Evolutionary conservation across 2,888 invertebrate genomes (phyloP).

Genomic region (Colostygia pectinataria): DNA sequence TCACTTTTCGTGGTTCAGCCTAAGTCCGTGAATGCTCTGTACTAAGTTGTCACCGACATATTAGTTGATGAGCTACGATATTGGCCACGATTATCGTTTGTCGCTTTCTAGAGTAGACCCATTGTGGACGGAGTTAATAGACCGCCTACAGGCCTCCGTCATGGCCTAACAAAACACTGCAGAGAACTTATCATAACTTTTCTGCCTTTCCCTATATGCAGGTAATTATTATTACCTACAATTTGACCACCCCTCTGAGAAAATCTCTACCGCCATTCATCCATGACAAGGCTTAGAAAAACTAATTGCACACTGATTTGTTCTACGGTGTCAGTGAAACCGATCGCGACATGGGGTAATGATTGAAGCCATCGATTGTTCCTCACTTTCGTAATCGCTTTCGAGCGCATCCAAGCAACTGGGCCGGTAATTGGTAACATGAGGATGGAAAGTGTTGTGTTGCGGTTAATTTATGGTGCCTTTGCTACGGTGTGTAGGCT

Average conservation of each 20-base stretch:
- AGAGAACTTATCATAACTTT: too few relatives aligned
- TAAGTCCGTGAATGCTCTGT: too few relatives aligned
- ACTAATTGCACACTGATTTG: slow-evolving; percentile 21
- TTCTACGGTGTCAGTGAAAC: slow-evolving; percentile 19
- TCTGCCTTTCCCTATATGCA: too few relatives aligned
- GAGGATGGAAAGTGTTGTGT: slow-evolving; percentile 20
- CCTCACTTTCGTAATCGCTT: slow-evolving; percentile 24
- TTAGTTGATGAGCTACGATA: too few relatives aligned
- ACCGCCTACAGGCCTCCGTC: too few relatives aligned
- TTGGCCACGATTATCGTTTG: too few relatives aligned
- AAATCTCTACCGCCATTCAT: slow-evolving; percentile 7
- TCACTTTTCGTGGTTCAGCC: too few relatives aligned
- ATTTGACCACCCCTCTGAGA: slow-evolving; percentile 10
- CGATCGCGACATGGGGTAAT: slow-evolving; percentile 15
- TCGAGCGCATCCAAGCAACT: slow-evolving; percentile 19
- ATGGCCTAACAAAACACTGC: background rate
- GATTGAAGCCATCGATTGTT: slow-evolving; percentile 13
- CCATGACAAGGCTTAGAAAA: slow-evolving; percentile 17
- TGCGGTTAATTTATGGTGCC: slow-evolving; percentile 9
- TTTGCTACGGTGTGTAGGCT: background rate
- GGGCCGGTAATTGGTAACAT: slow-evolving; percentile 14
- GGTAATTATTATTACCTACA: too few relatives aligned
- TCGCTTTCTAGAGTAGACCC: too few relatives aligned
- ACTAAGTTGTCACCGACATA: too few relatives aligned
- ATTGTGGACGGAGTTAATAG: too few relatives aligned